Base-by-base conservation (phyloP, 2,797 vertebrate genomes). In the Arctocebus calabarensis region DNA sequence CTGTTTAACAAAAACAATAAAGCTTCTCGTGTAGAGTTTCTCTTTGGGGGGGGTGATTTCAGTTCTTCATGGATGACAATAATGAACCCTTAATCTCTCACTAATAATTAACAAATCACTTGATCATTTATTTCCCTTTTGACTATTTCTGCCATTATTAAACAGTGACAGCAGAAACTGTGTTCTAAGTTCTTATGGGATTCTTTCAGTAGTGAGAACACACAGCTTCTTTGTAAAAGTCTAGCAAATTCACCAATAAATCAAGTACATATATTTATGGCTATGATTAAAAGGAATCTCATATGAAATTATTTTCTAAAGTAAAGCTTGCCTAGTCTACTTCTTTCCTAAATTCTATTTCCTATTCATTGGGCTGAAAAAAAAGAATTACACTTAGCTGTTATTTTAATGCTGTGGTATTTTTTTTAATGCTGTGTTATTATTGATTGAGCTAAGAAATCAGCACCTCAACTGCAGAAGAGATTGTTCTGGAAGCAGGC, bases 81-180 rank as follows among this genome's bases (percentile, higher is more conserved):
- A 79, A 86, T 77, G 59, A 84, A 55, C 13, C 82, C n/a, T 27
- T 37, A 32, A 70, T 78, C 22, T 94, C 74, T 59, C 61, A 74
- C 20, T 62, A 90, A 48, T 92, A 83, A 86, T 83, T 88, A 96
- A 90, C 64, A 92, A 90, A 57, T 84, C 25, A 52, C 32, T 64
- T 61, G 70, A 68, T 91, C 70, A 37, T 91, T 79, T 94, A 37
- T 91, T 83, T 94, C 43, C 27, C 34, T 91, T 27, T 37, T 16
- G 48, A 66, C 77, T 74, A 64, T 84, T 88, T 94, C 77, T 90
- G n/a, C 45, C 71, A 94, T 81, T 84, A 95, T 79, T 70, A 90
- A 93, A 86, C 34, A 84, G 19, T 9, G 19, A 71, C n/a, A 90
- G 17, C 11, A 66, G 43, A 93, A 94, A 71, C 77, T 82, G 62